These are phyloP conservation scores for Tricholaema leucomelas DNA, from an alignment of 2,113 vertebrate species.

Conservation along the genomic window DNA sequence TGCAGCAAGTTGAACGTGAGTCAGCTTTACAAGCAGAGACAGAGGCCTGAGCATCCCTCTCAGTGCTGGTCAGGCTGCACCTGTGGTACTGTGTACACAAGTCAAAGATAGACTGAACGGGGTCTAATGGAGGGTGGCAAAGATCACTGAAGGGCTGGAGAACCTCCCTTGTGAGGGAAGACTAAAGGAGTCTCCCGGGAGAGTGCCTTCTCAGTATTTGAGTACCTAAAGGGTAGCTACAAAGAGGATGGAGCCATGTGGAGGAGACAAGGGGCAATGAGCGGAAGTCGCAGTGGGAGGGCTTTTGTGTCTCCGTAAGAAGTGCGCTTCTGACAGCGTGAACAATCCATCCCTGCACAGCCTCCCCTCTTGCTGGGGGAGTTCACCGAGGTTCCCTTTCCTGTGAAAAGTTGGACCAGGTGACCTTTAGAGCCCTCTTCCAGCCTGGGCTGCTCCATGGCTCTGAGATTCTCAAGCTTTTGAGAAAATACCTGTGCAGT, in stretches of 20 bases:
- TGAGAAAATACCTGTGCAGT: neutral
- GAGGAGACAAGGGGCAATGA: neutral
- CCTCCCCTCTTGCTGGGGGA: rapidly evolving
- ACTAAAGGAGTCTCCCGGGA: neutral
- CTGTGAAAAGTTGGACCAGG: neutral
- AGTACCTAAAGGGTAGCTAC: neutral
- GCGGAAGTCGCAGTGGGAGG: neutral
- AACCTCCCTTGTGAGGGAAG: neutral
- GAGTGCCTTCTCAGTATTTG: neutral
- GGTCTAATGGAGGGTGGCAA: neutral
- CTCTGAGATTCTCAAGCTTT: neutral
- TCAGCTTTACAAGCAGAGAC: neutral
- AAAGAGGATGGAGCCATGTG: neutral
- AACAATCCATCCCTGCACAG: neutral
- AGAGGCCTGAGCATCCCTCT: neutral
- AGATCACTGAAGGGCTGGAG: neutral
- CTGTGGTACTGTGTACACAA: neutral
- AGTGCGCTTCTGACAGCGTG: neutral
- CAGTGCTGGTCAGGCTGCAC: neutral
- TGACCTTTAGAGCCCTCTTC: neutral
- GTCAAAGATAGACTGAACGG: neutral
- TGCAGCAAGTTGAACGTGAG: rapidly evolving
- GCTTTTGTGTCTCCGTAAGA: neutral
- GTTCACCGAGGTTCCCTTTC: neutral
- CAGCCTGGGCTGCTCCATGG: neutral